Evolutionary conservation across 2,888 invertebrate species (phyloP), one percentile per base, ranked within the genome.

Genomic region (Campaea margaritaria): DNA sequence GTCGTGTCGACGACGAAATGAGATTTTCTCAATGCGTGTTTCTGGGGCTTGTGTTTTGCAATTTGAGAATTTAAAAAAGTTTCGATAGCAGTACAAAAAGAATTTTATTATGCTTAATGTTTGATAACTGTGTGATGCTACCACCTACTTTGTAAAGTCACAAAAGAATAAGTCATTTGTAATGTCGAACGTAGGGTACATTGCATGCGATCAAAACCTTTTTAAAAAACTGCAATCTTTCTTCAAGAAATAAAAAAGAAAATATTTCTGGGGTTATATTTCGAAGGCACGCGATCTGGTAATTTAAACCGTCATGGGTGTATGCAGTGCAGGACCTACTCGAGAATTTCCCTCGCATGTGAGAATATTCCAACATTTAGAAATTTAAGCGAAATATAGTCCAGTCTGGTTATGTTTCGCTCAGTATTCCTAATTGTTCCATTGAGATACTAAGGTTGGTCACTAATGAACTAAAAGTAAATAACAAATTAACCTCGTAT

Each of bases 401-500:
- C 21, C 3, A 3, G 21, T 21, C 21, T 21, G 5, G 21, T 5
- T 5, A 21, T 21, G 5, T 21, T 21, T 21, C n/a, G n/a, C n/a
- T 21, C 21, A 2, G 21, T 21, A 5, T 21, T 3, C n/a, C n/a
- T 21, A 21, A 21, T 36, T 36, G n/a, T 36, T 36, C 12, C 10
- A 12, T 36, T 36, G 9, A 11, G 1, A 34, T 34, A 9, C 8
- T 39, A 31, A 36, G 12, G 16, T n/a, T 7, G 21, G 41, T 46
- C 34, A 51, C 45, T 57, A 51, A 51, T 39, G 12, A 13, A 13
- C 39, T 45, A 21, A 28, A 31, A 34, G 21, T 51, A 14, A 51
- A 41, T 58, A 52, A 52, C 47, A 21, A 41, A 50, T 46, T 57
- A 45, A 46, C 45, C 15, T 16, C 36, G 5, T 31, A 12, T 5